Evolutionary conservation across 2,113 vertebrate genomes (phyloP).

Genomic region (Montifringilla adamsi): DNA sequence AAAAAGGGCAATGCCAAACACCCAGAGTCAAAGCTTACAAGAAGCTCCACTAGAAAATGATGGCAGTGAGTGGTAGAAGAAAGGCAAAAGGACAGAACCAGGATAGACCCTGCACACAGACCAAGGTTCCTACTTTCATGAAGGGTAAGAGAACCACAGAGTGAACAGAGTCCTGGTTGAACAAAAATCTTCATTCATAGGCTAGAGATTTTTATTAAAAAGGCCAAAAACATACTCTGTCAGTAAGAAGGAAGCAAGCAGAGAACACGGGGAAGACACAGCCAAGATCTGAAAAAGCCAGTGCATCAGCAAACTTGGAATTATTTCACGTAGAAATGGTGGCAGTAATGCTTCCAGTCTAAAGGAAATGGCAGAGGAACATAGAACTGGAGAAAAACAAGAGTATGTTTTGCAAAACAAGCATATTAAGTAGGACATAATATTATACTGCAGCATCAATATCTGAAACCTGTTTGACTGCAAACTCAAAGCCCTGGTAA

Average conservation of each 20-base stretch:
- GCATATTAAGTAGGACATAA: neutral
- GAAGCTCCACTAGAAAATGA: neutral
- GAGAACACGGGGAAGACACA: neutral
- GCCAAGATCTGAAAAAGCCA: neutral
- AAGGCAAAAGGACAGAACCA: neutral
- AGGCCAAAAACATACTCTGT: neutral
- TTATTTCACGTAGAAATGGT: neutral
- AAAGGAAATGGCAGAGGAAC: neutral
- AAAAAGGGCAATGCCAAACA: neutral
- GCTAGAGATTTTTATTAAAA: neutral
- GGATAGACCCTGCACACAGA: fast-evolving
- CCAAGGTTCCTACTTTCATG: fast-evolving
- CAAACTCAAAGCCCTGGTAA: slow-evolving; percentile 10
- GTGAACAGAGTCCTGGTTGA: fast-evolving
- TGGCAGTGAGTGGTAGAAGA: fast-evolving
- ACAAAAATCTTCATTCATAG: neutral
- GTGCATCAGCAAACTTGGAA: neutral
- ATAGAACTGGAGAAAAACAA: neutral
- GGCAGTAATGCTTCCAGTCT: neutral
- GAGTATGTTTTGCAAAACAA: neutral
- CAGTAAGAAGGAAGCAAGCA: neutral
- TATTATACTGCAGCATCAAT: neutral
- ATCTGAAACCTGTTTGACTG: neutral
- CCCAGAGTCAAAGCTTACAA: neutral
- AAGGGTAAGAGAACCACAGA: neutral